phyloP scores from a whole-genome alignment of 2,113 vertebrate species.

The Strigops habroptila region DNA sequence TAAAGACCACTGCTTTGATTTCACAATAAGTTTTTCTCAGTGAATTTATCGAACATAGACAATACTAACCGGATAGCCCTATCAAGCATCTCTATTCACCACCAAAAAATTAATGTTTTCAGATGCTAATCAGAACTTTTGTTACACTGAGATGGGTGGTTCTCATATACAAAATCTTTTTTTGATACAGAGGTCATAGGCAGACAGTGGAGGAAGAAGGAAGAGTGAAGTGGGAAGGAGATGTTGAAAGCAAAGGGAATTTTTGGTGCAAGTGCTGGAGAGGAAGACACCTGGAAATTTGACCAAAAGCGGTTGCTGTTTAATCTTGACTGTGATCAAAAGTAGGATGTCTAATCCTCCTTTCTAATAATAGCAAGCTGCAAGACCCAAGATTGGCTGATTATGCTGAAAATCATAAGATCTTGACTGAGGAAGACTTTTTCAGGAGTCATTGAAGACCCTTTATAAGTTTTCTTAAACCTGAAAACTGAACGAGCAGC shows the following conservation, averaged over 20 bases:
- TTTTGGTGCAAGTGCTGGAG: background rate
- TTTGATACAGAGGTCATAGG: background rate
- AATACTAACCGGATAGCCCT: background rate
- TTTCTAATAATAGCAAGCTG: background rate
- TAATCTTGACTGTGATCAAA: background rate
- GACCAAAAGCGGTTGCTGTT: background rate
- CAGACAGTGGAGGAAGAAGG: background rate
- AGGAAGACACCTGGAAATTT: background rate
- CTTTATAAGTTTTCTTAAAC: background rate
- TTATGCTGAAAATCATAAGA: background rate
- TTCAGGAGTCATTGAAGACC: background rate
- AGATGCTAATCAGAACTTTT: background rate
- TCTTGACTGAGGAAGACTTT: background rate
- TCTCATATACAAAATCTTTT: background rate
- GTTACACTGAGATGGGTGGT: background rate
- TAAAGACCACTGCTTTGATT: background rate
- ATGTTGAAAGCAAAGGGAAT: background rate
- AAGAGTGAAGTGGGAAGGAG: background rate
- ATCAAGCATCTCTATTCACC: background rate
- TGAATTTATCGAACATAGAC: background rate
- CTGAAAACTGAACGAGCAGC: background rate
- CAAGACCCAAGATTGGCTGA: background rate
- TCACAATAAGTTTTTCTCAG: background rate
- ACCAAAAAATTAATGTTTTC: background rate
- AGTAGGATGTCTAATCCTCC: background rate